phyloP scores from a whole-genome alignment of 2,797 vertebrate species.

The Pampus argenteus region DNA sequence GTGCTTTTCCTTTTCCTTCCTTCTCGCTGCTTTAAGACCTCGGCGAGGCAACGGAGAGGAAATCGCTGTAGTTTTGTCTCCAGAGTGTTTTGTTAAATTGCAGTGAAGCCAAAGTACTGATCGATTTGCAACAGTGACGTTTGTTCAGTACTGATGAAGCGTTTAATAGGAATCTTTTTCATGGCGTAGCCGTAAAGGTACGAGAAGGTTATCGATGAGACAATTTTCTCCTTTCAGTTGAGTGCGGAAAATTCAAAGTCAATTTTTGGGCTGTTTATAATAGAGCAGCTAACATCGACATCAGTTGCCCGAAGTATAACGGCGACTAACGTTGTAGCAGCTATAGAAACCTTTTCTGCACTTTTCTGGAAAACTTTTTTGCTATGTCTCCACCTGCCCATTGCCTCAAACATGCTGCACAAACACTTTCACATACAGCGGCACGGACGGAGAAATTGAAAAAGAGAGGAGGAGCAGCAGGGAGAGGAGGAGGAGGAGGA shows the following conservation, averaged over 20 bases:
- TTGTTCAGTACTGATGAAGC: conserved; percentile 33
- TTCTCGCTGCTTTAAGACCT: conserved; percentile 31
- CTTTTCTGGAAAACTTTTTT: conserved; percentile 29
- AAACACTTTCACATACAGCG: conserved; percentile 52
- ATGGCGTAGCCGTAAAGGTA: conserved; percentile 21
- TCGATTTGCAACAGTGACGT: conserved; percentile 61
- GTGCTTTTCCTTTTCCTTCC: not conserved
- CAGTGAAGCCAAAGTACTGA: conserved; percentile 45
- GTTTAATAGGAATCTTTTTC: conserved; percentile 50
- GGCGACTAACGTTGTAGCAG: not conserved
- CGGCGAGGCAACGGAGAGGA: conserved; percentile 18
- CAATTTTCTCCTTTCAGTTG: conserved; percentile 48
- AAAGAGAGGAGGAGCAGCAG: conserved; percentile 59
- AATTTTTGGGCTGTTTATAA: conserved; percentile 40
- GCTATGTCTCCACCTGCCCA: conserved; percentile 54
- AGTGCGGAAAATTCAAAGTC: conserved; percentile 33
- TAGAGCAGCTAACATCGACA: not conserved
- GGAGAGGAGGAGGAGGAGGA: conserved; percentile 47
- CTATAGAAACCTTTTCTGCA: conserved; percentile 1
- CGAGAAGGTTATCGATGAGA: conserved; percentile 53
- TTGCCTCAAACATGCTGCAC: conserved; percentile 42
- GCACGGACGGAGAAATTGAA: conserved; percentile 54
- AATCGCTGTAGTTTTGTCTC: conserved; percentile 53
- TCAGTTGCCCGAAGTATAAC: not conserved
- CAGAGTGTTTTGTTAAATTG: conserved; percentile 60